Conservation (phyloP, 2,888 invertebrate species). For the Oxycera nigricornis region DNA sequence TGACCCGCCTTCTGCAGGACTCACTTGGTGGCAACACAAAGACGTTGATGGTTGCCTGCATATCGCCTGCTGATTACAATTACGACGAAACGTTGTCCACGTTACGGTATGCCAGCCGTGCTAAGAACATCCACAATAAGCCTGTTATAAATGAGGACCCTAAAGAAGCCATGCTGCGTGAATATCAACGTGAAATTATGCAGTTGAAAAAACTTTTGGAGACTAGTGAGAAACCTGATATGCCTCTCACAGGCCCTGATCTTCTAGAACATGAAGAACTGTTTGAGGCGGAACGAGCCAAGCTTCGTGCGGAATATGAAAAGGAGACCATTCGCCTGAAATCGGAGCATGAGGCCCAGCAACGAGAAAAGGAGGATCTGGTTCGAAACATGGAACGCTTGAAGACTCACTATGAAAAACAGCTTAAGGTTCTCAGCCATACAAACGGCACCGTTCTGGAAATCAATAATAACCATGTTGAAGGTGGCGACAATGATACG, state of each 20-base stretch:
- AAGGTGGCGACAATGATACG: background rate
- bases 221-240: slow-evolving; percentile 38
- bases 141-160: slow-evolving; percentile 89
- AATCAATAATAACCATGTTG: slow-evolving; percentile 1
- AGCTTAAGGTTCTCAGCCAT: slow-evolving; percentile 48
- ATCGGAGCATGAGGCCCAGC: slow-evolving; percentile 53
- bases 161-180: slow-evolving; percentile 83
- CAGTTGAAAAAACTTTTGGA: slow-evolving; percentile 63
- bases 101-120: slow-evolving; percentile 81
- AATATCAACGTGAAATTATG: slow-evolving; percentile 85
- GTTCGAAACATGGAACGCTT: slow-evolving; percentile 51
- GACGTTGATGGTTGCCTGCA: slow-evolving; percentile 86
- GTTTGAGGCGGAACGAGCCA: slow-evolving; percentile 63
- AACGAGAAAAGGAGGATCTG: slow-evolving; percentile 52
- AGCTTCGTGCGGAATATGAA: slow-evolving; percentile 54
- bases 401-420: slow-evolving; percentile 51
- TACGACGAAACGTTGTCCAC: slow-evolving; percentile 86
- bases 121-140: slow-evolving; percentile 86
- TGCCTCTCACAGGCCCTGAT: background rate
- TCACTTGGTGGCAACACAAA: slow-evolving; percentile 87
- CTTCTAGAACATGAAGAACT: slow-evolving; percentile 52
- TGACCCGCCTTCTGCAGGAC: slow-evolving; percentile 80
- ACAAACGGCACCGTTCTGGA: slow-evolving; percentile 6
- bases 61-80: slow-evolving; percentile 82
- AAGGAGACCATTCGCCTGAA: slow-evolving; percentile 60